Evolutionary conservation across 2,888 invertebrate species (phyloP).

Genomic region (Drosophila subquinaria): DNA sequence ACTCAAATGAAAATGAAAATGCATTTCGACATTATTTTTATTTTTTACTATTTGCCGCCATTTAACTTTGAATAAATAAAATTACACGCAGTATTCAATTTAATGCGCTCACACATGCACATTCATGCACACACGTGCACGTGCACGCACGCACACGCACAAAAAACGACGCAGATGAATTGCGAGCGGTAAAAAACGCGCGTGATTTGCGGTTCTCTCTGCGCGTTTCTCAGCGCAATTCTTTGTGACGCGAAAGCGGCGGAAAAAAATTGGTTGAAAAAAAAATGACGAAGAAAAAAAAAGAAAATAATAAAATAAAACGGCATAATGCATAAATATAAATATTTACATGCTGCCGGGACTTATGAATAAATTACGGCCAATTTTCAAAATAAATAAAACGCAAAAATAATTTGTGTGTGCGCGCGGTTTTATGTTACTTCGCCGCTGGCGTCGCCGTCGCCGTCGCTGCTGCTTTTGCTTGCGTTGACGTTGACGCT

Average conservation of each 20-base stretch:
- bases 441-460: neutral
- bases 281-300: conserved; percentile 11
- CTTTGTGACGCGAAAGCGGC: conserved; percentile 31
- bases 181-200: conserved; percentile 46
- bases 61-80: conserved; percentile 76
- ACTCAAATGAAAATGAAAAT: conserved; percentile 61
- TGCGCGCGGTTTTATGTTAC: conserved; percentile 49
- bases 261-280: conserved; percentile 28
- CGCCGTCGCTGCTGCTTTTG: conserved; percentile 1
- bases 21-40: conserved; percentile 53
- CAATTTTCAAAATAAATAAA: conserved; percentile 81
- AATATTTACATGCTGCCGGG: conserved; percentile 73
- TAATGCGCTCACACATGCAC: conserved; percentile 55
- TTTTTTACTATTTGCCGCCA: conserved; percentile 54
- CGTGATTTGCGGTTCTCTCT: conserved; percentile 39
- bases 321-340: conserved; percentile 75
- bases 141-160: conserved; percentile 11
- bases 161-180: conserved; percentile 25
- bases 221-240: conserved; percentile 32
- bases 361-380: conserved; percentile 77
- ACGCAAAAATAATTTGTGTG: conserved; percentile 76
- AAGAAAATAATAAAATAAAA: conserved; percentile 47
- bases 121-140: conserved; percentile 18
- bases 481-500: conserved; percentile 4
- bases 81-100: conserved; percentile 73